Percentiles rank a stretch among this genome's conserved stretches.
These are phyloP conservation scores for Eupithecia exiguata DNA, from an alignment of 2,888 invertebrate species.

Conservation along the genomic window DNA sequence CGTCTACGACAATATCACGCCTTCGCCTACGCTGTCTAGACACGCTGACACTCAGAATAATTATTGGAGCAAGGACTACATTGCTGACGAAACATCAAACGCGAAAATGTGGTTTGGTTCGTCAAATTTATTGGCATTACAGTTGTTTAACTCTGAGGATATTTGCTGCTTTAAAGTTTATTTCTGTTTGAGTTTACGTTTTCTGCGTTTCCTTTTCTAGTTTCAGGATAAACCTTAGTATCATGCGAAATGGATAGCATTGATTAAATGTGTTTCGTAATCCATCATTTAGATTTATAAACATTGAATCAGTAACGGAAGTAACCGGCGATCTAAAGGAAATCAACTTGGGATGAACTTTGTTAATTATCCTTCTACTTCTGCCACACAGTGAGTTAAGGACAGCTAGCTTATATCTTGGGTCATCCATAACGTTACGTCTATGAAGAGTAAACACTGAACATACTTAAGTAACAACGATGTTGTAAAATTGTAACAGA, in stretches of 20 bases:
- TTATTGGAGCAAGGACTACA: not conserved
- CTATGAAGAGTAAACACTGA: not conserved
- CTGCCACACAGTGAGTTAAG: slow-evolving; percentile 7
- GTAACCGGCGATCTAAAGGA: slow-evolving; percentile 53
- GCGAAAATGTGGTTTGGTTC: not conserved
- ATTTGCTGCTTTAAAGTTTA: not conserved
- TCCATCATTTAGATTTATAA: slow-evolving; percentile 21
- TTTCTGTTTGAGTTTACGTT: not conserved
- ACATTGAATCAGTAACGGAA: slow-evolving; percentile 35
- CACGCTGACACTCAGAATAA: not conserved
- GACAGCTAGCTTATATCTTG: not conserved
- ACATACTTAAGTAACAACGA: not conserved
- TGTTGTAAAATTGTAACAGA: not conserved
- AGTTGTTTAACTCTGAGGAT: not conserved
- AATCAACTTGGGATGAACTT: slow-evolving; percentile 60
- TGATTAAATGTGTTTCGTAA: slow-evolving; percentile 4
- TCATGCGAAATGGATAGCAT: not conserved
- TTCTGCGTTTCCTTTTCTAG: not conserved
- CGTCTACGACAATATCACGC: not conserved
- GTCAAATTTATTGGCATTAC: not conserved
- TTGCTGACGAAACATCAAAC: not conserved
- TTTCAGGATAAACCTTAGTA: not conserved
- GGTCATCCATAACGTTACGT: not conserved
- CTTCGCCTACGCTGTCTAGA: slow-evolving; percentile 8
- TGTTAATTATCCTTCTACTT: slow-evolving; percentile 62